phyloP scores from a whole-genome alignment of 1,140 invertebrate genomes.

The Procambarus virginalis region DNA sequence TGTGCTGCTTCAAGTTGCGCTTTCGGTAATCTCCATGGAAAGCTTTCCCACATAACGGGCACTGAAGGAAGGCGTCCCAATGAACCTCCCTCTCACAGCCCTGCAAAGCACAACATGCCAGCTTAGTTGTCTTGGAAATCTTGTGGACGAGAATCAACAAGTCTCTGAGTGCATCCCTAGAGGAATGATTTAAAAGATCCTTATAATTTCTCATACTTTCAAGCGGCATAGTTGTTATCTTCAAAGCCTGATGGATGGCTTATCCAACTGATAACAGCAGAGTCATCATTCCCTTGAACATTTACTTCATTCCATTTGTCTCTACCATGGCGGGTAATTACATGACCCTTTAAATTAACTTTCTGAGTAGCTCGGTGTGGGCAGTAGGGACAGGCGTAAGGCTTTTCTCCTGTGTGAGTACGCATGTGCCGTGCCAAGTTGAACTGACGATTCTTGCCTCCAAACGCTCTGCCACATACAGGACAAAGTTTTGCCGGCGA shows the following conservation, averaged over 20 bases:
- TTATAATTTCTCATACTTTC: conserved; percentile 14
- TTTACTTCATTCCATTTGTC: conserved; percentile 55
- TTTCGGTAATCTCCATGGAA: conserved; percentile 78
- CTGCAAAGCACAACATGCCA: conserved; percentile 66
- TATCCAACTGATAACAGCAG: conserved; percentile 41
- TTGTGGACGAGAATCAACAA: conserved; percentile 35
- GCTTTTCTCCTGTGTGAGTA: conserved; percentile 60
- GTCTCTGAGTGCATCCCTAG: conserved; percentile 13
- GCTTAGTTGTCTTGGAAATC: conserved; percentile 46
- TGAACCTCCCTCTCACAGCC: conserved; percentile 55
- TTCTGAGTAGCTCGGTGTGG: conserved; percentile 62
- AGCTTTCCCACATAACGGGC: conserved; percentile 74
- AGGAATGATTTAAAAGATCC: conserved; percentile 7
- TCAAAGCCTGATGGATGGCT: conserved; percentile 49
- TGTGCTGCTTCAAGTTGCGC: conserved; percentile 81
- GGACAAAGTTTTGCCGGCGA: conserved; percentile 53
- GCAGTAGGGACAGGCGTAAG: conserved; percentile 59
- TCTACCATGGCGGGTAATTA: conserved; percentile 59
- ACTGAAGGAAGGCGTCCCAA: conserved; percentile 67
- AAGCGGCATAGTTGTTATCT: conserved; percentile 47
- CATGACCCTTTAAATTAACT: conserved; percentile 58
- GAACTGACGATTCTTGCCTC: conserved; percentile 63
- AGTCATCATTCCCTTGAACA: conserved; percentile 49
- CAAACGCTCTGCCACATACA: conserved; percentile 59
- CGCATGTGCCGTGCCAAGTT: conserved; percentile 59